Evolutionary conservation across 1,140 invertebrate species (phyloP).

Genomic region (Agraylea sexmaculata): DNA sequence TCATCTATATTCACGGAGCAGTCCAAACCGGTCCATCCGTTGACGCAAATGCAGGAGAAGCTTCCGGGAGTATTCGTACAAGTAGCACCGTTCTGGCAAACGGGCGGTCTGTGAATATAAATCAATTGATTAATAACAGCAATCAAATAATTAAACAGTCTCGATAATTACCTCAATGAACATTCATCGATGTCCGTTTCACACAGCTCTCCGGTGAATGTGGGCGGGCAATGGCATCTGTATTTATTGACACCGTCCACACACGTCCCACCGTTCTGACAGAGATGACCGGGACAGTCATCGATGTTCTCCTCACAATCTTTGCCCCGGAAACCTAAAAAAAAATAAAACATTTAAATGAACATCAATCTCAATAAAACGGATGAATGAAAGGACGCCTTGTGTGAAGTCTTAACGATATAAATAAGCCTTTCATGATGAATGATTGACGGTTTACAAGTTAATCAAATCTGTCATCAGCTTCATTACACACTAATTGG

Average conservation of each 20-base stretch:
- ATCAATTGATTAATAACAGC: not conserved
- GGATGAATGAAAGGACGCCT: too few relatives aligned
- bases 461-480: too few relatives aligned
- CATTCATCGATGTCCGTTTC: slow-evolving; percentile 73
- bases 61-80: slow-evolving; percentile 84
- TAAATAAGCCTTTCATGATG: too few relatives aligned
- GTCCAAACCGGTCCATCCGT: slow-evolving; percentile 85
- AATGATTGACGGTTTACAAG: too few relatives aligned
- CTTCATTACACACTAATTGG: too few relatives aligned
- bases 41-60: slow-evolving; percentile 93
- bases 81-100: slow-evolving; percentile 90
- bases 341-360: slow-evolving; percentile 22
- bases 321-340: slow-evolving; percentile 70
- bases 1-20: slow-evolving; percentile 91
- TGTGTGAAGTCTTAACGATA: too few relatives aligned
- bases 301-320: slow-evolving; percentile 86
- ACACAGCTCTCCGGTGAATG: slow-evolving; percentile 76
- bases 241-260: slow-evolving; percentile 79
- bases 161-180: slow-evolving; percentile 43
- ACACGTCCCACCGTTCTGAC: slow-evolving; percentile 84
- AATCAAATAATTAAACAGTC: not conserved
- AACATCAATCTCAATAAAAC: too few relatives aligned
- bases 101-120: slow-evolving; percentile 46
- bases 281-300: slow-evolving; percentile 79
- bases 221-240: slow-evolving; percentile 76